Evolutionary conservation across 23 tunicate species (phyloP).

Genomic region (Clavelina lepadiformis): DNA sequence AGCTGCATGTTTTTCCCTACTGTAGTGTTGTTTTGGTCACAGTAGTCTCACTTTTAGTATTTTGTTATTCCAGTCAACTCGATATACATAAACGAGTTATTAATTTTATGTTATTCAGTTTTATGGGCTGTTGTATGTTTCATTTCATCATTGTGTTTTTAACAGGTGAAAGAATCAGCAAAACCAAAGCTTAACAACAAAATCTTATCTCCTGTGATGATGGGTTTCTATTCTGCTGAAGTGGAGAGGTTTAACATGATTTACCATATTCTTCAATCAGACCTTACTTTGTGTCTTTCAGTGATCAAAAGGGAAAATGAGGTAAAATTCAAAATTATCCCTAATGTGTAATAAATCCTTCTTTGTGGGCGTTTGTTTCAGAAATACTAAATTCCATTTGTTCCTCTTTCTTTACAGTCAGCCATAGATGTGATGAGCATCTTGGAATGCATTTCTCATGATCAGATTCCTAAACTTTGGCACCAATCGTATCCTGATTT

Average conservation of each 20-base stretch:
- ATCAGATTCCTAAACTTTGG: constrained; percentile 36
- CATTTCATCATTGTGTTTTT: too few relatives aligned
- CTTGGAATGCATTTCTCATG: constrained; percentile 7
- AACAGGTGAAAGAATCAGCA: constrained; percentile 15
- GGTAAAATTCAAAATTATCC: too few relatives aligned
- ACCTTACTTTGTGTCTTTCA: constrained; percentile 24
- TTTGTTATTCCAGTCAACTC: neutral
- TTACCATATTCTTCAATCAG: constrained; percentile 21
- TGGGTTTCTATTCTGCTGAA: constrained; percentile 47
- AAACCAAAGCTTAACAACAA: constrained; percentile 11
- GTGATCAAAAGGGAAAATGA: constrained; percentile 47
- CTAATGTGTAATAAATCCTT: too few relatives aligned
- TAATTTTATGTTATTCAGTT: neutral
- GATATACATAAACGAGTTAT: neutral
- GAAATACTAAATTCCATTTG: too few relatives aligned
- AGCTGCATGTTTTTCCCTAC: constrained; percentile 14
- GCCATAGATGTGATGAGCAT: too few relatives aligned
- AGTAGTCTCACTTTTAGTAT: neutral
- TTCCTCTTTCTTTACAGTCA: too few relatives aligned
- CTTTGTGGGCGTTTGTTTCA: too few relatives aligned
- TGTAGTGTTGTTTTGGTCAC: neutral
- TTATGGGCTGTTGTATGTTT: constrained; percentile 3
- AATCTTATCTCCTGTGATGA: constrained; percentile 32
- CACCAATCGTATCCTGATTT: constrained; percentile 9
- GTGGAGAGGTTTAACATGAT: constrained; percentile 33